A percentile compares a stretch with the other conserved stretches of the same genome.
Evolutionary conservation across 2,888 invertebrate species (phyloP).

Genomic region (Psylliodes chrysocephalus): DNA sequence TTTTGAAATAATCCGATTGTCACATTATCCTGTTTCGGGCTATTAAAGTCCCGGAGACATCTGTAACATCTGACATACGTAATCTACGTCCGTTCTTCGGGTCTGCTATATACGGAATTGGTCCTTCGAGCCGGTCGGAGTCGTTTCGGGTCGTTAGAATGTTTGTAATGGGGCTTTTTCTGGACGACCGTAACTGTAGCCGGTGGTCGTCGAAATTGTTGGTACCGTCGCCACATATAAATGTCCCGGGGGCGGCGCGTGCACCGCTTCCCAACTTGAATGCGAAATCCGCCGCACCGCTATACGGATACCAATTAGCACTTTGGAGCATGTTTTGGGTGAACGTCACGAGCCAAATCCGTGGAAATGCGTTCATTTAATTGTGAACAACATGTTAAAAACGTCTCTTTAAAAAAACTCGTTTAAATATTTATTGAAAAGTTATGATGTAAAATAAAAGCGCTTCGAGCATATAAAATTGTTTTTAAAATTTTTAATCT

Average conservation of each 20-base stretch:
- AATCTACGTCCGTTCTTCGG: not conserved
- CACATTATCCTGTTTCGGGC: constrained; percentile 5
- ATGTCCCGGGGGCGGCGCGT: not conserved
- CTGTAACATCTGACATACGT: not conserved
- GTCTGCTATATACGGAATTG: constrained; percentile 9
- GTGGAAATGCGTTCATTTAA: constrained; percentile 4
- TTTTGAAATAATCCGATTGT: not conserved
- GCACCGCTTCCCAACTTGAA: not conserved
- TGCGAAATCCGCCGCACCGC: constrained; percentile 19
- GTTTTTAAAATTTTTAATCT: too few species aligned
- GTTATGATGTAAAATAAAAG: too few species aligned
- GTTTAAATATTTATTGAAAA: not conserved
- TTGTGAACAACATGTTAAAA: not conserved
- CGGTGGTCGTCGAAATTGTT: constrained; percentile 15
- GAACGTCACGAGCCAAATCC: constrained; percentile 1
- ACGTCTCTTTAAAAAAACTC: not conserved
- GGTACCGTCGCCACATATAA: constrained; percentile 15
- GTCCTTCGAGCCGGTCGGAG: constrained; percentile 10
- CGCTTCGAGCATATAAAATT: too few species aligned
- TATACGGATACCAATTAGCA: constrained; percentile 20
- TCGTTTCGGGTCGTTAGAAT: constrained; percentile 17
- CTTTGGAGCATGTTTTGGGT: constrained; percentile 8
- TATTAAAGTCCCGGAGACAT: constrained; percentile 13
- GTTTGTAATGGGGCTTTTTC: constrained; percentile 27
- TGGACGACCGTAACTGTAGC: constrained; percentile 22